phyloP scores from a whole-genome alignment of 2,888 invertebrate genomes.

The Coremacera marginata region DNA sequence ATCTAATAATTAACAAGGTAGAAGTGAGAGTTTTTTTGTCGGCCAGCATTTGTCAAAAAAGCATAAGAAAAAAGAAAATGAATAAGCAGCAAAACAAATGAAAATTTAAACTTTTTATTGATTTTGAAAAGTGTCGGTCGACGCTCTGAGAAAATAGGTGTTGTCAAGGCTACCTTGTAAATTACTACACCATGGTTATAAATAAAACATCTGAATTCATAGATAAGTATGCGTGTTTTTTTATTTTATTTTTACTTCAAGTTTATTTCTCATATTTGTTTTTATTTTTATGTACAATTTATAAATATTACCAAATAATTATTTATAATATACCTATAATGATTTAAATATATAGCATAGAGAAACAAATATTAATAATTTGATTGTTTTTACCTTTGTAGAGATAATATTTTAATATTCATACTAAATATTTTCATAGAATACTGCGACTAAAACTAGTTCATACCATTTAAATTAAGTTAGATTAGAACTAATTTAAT shows the following conservation, averaged over 20 bases:
- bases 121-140: too few species aligned
- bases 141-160: too few species aligned
- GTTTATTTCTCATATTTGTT: neutral
- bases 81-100: too few species aligned
- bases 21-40: too few species aligned
- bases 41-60: too few species aligned
- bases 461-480: neutral
- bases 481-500: neutral
- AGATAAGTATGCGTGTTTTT: neutral
- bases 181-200: too few species aligned
- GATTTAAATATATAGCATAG: neutral
- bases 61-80: too few species aligned
- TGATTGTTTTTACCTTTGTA: neutral
- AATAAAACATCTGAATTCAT: too few species aligned
- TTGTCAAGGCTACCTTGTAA: too few species aligned
- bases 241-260: conserved; percentile 12
- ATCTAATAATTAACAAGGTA: too few species aligned
- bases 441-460: conserved; percentile 18
- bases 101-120: too few species aligned
- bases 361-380: neutral
- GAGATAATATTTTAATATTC: neutral
- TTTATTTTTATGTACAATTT: neutral
- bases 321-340: neutral
- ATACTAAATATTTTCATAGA: neutral
- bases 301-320: neutral